Base-by-base conservation (phyloP, 30 jellyfish, hydroid and myxozoan species). In the Cassiopea xamachana region DNA sequence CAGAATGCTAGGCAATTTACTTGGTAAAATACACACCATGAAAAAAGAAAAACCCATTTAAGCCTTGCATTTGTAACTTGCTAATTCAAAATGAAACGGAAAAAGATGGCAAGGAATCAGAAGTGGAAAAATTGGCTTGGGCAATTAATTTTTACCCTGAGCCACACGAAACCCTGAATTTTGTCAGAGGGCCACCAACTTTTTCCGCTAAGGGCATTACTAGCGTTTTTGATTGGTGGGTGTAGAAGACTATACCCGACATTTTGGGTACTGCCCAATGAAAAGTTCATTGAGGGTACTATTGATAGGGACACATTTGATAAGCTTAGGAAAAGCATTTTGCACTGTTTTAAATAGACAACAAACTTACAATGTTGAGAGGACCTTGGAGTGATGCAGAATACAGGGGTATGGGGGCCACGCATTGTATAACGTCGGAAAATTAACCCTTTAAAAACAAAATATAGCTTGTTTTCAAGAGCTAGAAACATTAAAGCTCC, bases 81-180 rank as follows among this genome's bases (percentile, higher is more conserved):
- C 39, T 27, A 27, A 27, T 27, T 27, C 39, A 27, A 27, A 27
- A 27, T 27, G 39, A 27, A 27, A 27, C 39, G 39, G 39, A 27
- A 27, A 27, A 27, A 27, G 39, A 27, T 27, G 39, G 39, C 39
- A 27, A 27, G 39, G 39, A 27, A 27, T 27, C 39, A 27, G 39
- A 27, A 27, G 39, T 27, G 39, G 39, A 27, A 27, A 27, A 27
- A 27, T 27, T 27, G 39, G 39, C 39, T 27, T 55, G 12, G 18
- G 55, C 55, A 73, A 73, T 73, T 15, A 27, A 73, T 10, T 39
- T 73, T 73, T 73, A 73, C 12, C 64, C 7, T 6, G 64, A 55
- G 98, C 67, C 17, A 51, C 39, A 43, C 44, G 6, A 46, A 8
- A 44, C 17, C 43, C 73, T 49, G 71, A 69, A 69, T 18, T 69